Conservation (phyloP, 2,113 vertebrate genomes). For the Hassar affinis region DNA sequence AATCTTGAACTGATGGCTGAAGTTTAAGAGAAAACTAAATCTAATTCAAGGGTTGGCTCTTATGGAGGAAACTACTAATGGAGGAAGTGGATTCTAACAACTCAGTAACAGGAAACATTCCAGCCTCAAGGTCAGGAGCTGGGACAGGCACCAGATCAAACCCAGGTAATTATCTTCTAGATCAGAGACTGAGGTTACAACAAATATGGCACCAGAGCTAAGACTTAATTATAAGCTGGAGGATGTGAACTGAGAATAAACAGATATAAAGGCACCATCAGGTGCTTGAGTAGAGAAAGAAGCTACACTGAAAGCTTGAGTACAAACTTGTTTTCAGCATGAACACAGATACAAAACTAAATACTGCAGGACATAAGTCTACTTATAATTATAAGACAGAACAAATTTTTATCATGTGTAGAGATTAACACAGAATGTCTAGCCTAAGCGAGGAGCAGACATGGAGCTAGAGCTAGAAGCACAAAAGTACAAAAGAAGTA, state of each 20-base stretch:
- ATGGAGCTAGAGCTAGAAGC: not conserved
- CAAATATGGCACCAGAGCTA: slow-evolving; percentile 8
- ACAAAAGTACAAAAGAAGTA: too few species aligned
- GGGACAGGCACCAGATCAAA: slow-evolving; percentile 11
- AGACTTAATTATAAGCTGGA: not conserved
- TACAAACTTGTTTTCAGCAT: not conserved
- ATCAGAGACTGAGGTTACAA: slow-evolving; percentile 1
- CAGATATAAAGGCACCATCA: not conserved
- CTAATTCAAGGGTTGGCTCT: not conserved
- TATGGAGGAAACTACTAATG: slow-evolving; percentile 8
- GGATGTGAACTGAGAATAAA: not conserved
- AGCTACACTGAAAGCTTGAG: too few species aligned
- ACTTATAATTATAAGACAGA: not conserved
- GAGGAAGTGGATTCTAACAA: slow-evolving; percentile 1
- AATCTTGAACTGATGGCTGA: not conserved
- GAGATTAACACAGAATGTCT: not conserved
- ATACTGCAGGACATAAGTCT: not conserved
- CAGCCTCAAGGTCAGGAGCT: slow-evolving; percentile 27
- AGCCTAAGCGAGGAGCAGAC: not conserved
- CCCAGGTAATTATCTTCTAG: slow-evolving; percentile 20
- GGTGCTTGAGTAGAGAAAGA: not conserved
- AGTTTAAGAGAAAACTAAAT: not conserved
- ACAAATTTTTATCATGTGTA: not conserved
- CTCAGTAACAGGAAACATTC: slow-evolving; percentile 1
- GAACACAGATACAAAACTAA: not conserved